These are phyloP conservation scores for Pangasius krempfi DNA, from an alignment of 2,797 vertebrate species.

Conservation along the genomic window DNA sequence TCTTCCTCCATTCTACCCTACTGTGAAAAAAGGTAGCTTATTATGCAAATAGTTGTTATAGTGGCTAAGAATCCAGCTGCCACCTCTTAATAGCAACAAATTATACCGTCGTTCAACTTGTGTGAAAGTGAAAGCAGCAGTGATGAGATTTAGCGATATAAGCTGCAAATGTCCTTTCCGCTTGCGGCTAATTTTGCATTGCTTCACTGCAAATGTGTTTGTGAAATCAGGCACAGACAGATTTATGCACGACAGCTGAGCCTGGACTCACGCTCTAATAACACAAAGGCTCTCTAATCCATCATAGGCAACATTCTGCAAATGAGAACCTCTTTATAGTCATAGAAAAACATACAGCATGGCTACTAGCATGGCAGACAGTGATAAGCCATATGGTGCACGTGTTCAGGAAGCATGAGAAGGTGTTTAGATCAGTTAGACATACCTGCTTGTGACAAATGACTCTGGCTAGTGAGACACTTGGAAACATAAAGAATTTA, in stretches of 20 bases:
- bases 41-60: background rate
- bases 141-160: slow-evolving; percentile 43
- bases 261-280: slow-evolving; percentile 64
- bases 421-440: slow-evolving; percentile 10
- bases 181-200: slow-evolving; percentile 65
- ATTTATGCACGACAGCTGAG: slow-evolving; percentile 69
- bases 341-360: slow-evolving; percentile 55
- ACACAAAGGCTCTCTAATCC: slow-evolving; percentile 62
- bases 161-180: slow-evolving; percentile 61
- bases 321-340: slow-evolving; percentile 65
- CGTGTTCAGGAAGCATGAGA: slow-evolving; percentile 3
- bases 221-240: slow-evolving; percentile 67
- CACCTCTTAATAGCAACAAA: background rate
- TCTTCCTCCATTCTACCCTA: background rate
- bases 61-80: background rate
- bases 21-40: background rate
- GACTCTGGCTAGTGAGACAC: background rate
- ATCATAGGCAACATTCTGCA: slow-evolving; percentile 68
- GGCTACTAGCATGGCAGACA: background rate
- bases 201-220: slow-evolving; percentile 62
- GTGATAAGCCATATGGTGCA: slow-evolving; percentile 1
- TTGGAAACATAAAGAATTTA: background rate
- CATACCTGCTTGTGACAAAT: slow-evolving; percentile 20
- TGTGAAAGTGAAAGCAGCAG: slow-evolving; percentile 7
- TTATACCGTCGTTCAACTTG: background rate